Percentiles rank a stretch among this genome's conserved stretches.
phyloP scores from a whole-genome alignment of 1,140 invertebrate genomes.

The Acromyrmex echinatior region DNA sequence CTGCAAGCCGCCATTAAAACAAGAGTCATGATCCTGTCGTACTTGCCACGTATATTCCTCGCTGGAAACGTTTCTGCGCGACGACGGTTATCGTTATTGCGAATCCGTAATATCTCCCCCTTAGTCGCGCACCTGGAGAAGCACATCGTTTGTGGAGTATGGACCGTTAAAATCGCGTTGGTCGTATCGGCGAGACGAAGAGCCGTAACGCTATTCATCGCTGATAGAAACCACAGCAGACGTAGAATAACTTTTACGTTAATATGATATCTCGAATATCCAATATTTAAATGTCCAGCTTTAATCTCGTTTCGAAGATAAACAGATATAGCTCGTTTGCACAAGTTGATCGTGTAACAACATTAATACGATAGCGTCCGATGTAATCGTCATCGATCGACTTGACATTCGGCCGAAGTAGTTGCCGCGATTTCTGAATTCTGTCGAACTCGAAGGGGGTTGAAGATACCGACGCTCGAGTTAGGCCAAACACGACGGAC shows the following conservation, averaged over 20 bases:
- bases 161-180: slow-evolving; percentile 25
- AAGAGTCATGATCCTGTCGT: slow-evolving; percentile 73
- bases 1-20: slow-evolving; percentile 72
- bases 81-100: slow-evolving; percentile 75
- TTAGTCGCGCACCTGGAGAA: slow-evolving; percentile 41
- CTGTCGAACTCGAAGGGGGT: slow-evolving; percentile 55
- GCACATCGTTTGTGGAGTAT: slow-evolving; percentile 12
- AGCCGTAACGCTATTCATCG: slow-evolving; percentile 1
- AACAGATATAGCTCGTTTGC: neutral
- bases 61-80: slow-evolving; percentile 53
- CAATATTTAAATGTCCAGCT: neutral
- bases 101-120: slow-evolving; percentile 73
- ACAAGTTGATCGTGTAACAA: neutral
- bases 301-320: slow-evolving; percentile 9
- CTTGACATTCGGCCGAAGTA: slow-evolving; percentile 19
- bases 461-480: slow-evolving; percentile 64
- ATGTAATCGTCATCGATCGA: slow-evolving; percentile 23
- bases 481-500: slow-evolving; percentile 74
- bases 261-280: neutral
- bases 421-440: slow-evolving; percentile 33
- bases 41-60: slow-evolving; percentile 40
- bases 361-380: slow-evolving; percentile 10
- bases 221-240: neutral
- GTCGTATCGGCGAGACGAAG: neutral
- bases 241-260: neutral